Evolutionary conservation across 2,113 vertebrate species (phyloP).

Genomic region (Cyanoramphus novaezelandiae): DNA sequence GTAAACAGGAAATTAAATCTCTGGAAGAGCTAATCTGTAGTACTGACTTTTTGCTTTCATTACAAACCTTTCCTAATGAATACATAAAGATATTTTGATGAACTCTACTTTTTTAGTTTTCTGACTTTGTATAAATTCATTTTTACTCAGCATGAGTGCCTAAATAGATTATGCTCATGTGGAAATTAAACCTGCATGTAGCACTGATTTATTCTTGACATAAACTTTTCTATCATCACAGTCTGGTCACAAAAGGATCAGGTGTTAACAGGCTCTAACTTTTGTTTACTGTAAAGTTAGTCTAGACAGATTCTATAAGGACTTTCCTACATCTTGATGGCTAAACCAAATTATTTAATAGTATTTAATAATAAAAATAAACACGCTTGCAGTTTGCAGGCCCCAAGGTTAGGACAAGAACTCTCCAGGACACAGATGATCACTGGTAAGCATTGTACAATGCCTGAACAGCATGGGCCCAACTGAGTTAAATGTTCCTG

Average conservation of each 20-base stretch:
- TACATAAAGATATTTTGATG: not conserved
- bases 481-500: not conserved
- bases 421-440: not conserved
- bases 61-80: not conserved
- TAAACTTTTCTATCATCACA: not conserved
- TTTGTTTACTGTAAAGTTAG: not conserved
- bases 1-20: not conserved
- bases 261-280: not conserved
- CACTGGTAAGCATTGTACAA: accelerated
- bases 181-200: not conserved
- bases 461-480: not conserved
- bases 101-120: not conserved
- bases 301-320: not conserved
- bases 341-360: not conserved
- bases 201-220: not conserved
- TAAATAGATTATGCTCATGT: not conserved
- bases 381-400: not conserved
- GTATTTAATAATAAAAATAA: not conserved
- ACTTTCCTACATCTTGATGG: not conserved
- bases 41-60: not conserved
- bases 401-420: not conserved
- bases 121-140: not conserved
- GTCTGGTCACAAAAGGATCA: not conserved
- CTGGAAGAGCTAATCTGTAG: not conserved
- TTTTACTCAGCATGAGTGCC: not conserved